Conservation (phyloP, 2,888 invertebrate genomes). For the Drosophila silvestris region DNA sequence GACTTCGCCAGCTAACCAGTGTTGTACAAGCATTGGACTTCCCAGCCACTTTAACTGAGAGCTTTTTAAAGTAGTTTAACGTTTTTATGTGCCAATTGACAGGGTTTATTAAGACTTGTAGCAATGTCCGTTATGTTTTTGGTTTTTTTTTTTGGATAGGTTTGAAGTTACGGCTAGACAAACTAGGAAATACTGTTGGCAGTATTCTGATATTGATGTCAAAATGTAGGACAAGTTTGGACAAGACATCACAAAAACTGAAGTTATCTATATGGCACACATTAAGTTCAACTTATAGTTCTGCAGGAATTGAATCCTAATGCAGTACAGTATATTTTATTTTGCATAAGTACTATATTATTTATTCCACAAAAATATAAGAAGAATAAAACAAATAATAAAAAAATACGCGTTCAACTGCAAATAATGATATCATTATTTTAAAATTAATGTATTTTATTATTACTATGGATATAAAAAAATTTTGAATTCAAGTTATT, state of each 20-base stretch:
- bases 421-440: not conserved
- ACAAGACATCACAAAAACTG: not conserved
- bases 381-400: fast-evolving
- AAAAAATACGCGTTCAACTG: not conserved
- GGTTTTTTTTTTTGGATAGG: not conserved
- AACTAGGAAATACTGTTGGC: conserved; percentile 8
- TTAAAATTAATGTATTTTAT: not conserved
- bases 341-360: not conserved
- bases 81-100: conserved; percentile 59
- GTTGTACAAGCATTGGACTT: conserved; percentile 44
- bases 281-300: not conserved
- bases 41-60: conserved; percentile 41
- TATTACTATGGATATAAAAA: not conserved
- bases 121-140: not conserved
- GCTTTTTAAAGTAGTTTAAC: conserved; percentile 54
- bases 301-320: not conserved
- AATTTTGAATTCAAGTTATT: not conserved
- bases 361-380: not conserved
- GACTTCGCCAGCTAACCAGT: conserved; percentile 27
- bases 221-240: conserved; percentile 10
- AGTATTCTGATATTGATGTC: conserved; percentile 4
- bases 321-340: not conserved
- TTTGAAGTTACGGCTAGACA: conserved; percentile 8
- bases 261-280: not conserved
- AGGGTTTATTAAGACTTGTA: conserved; percentile 30